Percentiles rank a stretch among this genome's conserved stretches.
Conservation (phyloP, 2,113 vertebrate species). For the Vanacampus margaritifer region DNA sequence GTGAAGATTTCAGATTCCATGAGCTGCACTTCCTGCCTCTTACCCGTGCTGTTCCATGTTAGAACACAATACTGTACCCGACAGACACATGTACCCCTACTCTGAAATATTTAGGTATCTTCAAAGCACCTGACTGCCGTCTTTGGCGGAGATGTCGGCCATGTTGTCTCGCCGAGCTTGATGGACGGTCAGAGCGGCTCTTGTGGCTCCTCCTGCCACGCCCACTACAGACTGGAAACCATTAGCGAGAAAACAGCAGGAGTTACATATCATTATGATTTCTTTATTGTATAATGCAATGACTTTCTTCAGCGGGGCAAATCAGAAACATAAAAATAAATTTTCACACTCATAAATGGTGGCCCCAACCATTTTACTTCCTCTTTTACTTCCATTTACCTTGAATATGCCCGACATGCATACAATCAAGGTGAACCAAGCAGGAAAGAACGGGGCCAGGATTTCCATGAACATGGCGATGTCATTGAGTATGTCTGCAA, state of each 20-base stretch:
- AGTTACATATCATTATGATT: background rate
- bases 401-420: slow-evolving; percentile 84
- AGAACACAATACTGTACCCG: background rate
- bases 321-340: background rate
- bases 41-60: background rate
- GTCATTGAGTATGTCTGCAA: slow-evolving; percentile 86
- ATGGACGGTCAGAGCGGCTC: slow-evolving; percentile 86
- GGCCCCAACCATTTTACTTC: background rate
- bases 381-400: slow-evolving; percentile 52
- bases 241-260: background rate
- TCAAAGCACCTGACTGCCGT: slow-evolving; percentile 83
- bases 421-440: slow-evolving; percentile 77
- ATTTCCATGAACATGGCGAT: slow-evolving; percentile 87
- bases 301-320: too few relatives aligned
- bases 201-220: slow-evolving; percentile 87
- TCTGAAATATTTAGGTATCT: background rate
- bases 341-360: background rate
- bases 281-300: background rate
- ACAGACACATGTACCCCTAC: background rate
- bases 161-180: slow-evolving; percentile 91
- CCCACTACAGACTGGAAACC: slow-evolving; percentile 81
- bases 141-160: slow-evolving; percentile 89
- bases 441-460: slow-evolving; percentile 76
- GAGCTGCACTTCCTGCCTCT: too few relatives aligned
- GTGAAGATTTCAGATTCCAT: too few relatives aligned